Conservation (phyloP, 1,140 invertebrate species). For the Lepidurus apus region DNA sequence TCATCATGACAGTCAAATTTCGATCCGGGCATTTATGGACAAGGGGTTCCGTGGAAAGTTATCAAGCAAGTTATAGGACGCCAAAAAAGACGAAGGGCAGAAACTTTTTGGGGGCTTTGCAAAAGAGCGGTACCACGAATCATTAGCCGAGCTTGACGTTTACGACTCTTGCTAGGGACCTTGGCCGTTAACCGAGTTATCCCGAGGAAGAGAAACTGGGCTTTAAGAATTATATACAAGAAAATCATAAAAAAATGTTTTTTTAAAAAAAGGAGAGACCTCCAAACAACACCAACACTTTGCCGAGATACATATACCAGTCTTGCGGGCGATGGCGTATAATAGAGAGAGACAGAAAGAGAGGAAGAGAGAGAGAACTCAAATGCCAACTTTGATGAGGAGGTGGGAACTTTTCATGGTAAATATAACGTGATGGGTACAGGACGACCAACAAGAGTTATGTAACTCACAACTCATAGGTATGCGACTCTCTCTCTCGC, state of each 20-base stretch:
- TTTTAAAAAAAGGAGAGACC: background rate
- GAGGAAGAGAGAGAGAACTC: background rate
- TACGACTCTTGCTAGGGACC: conserved; percentile 12
- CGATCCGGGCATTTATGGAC: conserved; percentile 19
- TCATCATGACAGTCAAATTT: conserved; percentile 22
- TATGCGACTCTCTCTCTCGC: background rate
- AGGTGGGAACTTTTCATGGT: conserved; percentile 17
- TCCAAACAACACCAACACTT: background rate
- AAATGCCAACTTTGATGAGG: conserved; percentile 9
- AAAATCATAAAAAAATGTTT: background rate
- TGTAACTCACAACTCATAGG: background rate
- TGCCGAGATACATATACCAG: background rate
- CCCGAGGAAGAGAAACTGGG: background rate
- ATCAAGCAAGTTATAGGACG: background rate
- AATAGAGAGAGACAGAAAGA: background rate
- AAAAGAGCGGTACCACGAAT: conserved; percentile 9
- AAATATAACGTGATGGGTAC: background rate
- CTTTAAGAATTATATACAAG: background rate
- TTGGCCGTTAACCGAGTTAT: conserved; percentile 21
- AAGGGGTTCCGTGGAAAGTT: background rate
- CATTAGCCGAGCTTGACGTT: conserved; percentile 21
- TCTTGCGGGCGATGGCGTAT: background rate
- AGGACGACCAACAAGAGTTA: background rate
- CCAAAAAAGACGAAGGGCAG: background rate
- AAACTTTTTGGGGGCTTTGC: background rate